phyloP scores from a whole-genome alignment of 2,888 invertebrate species.

The Arge pagana region DNA sequence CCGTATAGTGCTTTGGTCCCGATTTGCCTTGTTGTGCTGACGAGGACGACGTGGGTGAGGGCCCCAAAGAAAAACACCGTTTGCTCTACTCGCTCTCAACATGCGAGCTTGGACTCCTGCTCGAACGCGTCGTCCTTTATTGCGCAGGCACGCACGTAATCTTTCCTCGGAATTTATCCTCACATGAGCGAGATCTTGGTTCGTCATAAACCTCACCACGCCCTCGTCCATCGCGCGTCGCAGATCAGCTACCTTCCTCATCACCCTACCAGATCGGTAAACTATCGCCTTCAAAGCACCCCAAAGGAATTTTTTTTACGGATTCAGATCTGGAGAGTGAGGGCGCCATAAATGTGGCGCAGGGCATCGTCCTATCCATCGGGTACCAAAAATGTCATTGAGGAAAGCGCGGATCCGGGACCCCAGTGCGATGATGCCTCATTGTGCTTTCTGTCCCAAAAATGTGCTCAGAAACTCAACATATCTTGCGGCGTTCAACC shows the following conservation, averaged over 20 bases:
- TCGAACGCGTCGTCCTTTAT: slow-evolving; percentile 24
- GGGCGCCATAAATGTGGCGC: slow-evolving; percentile 34
- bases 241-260: slow-evolving; percentile 30
- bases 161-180: slow-evolving; percentile 20
- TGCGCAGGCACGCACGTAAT: slow-evolving; percentile 21
- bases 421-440: slow-evolving; percentile 34
- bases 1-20: no score
- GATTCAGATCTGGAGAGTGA: slow-evolving; percentile 36
- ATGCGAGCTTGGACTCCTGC: slow-evolving; percentile 26
- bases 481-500: slow-evolving; percentile 28
- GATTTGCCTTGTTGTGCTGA: no score
- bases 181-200: slow-evolving; percentile 17
- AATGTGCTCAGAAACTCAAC: slow-evolving; percentile 30
- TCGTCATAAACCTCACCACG: slow-evolving; percentile 16
- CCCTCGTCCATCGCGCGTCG: slow-evolving; percentile 29
- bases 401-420: slow-evolving; percentile 31
- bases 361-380: slow-evolving; percentile 36
- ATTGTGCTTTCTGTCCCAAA: slow-evolving; percentile 43
- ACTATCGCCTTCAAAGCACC: slow-evolving; percentile 33
- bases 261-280: slow-evolving; percentile 31
- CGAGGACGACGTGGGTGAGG: no score
- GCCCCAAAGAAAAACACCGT: slow-evolving; percentile 17
- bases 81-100: slow-evolving; percentile 10
- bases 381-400: slow-evolving; percentile 27
- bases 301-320: slow-evolving; percentile 36